Conservation (phyloP, 2,797 vertebrate genomes). For the Chelmon rostratus region DNA sequence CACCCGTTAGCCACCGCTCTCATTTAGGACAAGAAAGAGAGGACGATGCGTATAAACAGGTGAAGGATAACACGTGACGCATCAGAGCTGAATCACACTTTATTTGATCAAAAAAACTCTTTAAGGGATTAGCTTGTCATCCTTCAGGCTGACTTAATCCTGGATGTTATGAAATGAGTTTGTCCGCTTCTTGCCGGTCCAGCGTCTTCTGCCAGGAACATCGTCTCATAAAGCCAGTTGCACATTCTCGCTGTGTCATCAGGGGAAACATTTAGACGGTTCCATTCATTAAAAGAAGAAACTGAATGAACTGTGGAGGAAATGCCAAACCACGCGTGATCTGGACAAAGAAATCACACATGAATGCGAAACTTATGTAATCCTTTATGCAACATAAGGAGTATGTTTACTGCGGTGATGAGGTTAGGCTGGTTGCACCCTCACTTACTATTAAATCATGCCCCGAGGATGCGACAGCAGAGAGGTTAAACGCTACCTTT, state of each 20-base stretch:
- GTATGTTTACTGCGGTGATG: constrained; percentile 3
- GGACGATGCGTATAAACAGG: constrained; percentile 29
- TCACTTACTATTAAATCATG: constrained; percentile 29
- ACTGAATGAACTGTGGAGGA: constrained; percentile 38
- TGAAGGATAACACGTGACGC: constrained; percentile 26
- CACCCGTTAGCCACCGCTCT: constrained; percentile 41
- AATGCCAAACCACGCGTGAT: constrained; percentile 40
- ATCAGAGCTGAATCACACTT: constrained; percentile 48
- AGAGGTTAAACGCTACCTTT: constrained; percentile 33
- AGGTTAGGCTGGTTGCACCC: constrained; percentile 12
- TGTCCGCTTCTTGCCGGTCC: constrained; percentile 44
- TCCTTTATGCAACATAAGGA: constrained; percentile 19
- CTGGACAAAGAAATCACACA: constrained; percentile 26
- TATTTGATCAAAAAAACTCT: constrained; percentile 63
- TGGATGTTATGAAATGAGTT: constrained; percentile 64
- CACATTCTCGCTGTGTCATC: constrained; percentile 64
- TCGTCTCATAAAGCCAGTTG: constrained; percentile 61
- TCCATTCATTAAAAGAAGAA: constrained; percentile 58
- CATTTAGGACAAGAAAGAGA: constrained; percentile 31
- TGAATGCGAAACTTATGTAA: constrained; percentile 33
- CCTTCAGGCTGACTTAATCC: constrained; percentile 46
- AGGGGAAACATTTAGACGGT: constrained; percentile 59
- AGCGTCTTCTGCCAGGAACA: constrained; percentile 67
- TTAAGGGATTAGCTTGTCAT: constrained; percentile 63
- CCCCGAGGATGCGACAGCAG: constrained; percentile 29